Evolutionary conservation across 2,888 invertebrate species (phyloP).

Genomic region (Polymixis lichenea): DNA sequence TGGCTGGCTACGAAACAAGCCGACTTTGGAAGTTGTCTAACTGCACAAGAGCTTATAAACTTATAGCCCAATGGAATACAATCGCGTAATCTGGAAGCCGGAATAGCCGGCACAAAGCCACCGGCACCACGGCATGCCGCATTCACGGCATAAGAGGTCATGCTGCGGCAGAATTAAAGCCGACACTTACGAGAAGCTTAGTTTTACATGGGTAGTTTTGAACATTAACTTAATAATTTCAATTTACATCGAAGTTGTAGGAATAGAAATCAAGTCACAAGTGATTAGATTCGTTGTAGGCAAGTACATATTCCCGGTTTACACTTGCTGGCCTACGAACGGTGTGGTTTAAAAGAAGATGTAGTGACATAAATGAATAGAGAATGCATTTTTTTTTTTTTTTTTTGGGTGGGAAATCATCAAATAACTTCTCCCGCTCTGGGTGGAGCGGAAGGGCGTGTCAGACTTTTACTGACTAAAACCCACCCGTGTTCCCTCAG

Average conservation of each 20-base stretch:
- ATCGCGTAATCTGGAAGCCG: conserved; percentile 27
- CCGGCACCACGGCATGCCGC: background rate
- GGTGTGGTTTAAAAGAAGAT: too few species aligned
- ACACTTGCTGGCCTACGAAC: too few species aligned
- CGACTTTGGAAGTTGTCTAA: conserved; percentile 10
- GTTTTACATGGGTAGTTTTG: background rate
- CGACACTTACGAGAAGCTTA: background rate
- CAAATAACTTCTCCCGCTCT: too few species aligned
- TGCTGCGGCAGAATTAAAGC: background rate
- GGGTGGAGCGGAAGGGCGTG: too few species aligned
- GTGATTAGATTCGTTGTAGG: background rate
- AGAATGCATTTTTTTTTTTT: too few species aligned
- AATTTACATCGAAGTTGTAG: background rate
- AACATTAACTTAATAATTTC: background rate
- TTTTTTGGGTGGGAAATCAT: too few species aligned
- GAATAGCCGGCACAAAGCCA: conserved; percentile 22
- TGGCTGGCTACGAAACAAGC: background rate
- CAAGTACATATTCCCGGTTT: too few species aligned
- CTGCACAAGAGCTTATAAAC: conserved; percentile 39
- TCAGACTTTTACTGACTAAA: too few species aligned
- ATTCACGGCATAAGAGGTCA: background rate
- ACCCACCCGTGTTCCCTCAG: too few species aligned
- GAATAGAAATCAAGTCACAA: background rate
- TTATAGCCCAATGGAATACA: conserved; percentile 40
- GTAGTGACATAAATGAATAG: too few species aligned